Base-by-base conservation (phyloP, 1,140 invertebrate species). In the Dufourea novaeangliae region DNA sequence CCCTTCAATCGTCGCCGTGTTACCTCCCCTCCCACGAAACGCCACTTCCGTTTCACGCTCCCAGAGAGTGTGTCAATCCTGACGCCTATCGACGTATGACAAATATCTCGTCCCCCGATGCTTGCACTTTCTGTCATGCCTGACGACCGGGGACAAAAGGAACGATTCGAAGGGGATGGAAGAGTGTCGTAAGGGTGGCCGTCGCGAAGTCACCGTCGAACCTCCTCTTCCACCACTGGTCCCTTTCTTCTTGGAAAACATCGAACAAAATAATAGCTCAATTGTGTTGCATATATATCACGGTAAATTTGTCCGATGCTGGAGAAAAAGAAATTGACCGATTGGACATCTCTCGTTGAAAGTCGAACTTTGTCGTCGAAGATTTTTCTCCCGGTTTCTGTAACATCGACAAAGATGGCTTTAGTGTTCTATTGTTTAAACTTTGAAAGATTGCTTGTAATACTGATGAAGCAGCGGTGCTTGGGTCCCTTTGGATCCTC, bases 11-110 rank as follows among this genome's bases (percentile, higher is more conserved):
- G 61, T 78, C 70, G 75, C 29, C 82, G 69, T 37, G n/a, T n/a
- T n/a, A n/a, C n/a, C n/a, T n/a, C 34, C 3, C 34, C 34, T 3
- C 34, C 80, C 69, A 54, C 82, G 69, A 75, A 84, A 85, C 67
- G 79, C 82, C 85, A 80, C 86, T 87, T 90, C 89, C 89, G 89
- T 86, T 88, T 88, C 86, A 88, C 87, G 84, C 89, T 85, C 87
- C 83, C 72, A 83, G 87, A 91, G 59, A 62, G 86, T 89, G 85
- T 89, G 89, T 92, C 90, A 91, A 88, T 89, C 87, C 83, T 87
- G 87, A 91, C 87, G 90, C 87, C 88, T 90, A 92, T 91, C 89
- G 89, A 91, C 90, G 88, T 90, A 91, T 90, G 89, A 91, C 90
- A 91, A 92, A 91, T 87, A 91, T 80, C 71, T 88, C 88, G 78